Percentiles rank a stretch among this genome's conserved stretches.
Conservation (phyloP, 2,888 invertebrate species). For the Penaeus monodon region DNA sequence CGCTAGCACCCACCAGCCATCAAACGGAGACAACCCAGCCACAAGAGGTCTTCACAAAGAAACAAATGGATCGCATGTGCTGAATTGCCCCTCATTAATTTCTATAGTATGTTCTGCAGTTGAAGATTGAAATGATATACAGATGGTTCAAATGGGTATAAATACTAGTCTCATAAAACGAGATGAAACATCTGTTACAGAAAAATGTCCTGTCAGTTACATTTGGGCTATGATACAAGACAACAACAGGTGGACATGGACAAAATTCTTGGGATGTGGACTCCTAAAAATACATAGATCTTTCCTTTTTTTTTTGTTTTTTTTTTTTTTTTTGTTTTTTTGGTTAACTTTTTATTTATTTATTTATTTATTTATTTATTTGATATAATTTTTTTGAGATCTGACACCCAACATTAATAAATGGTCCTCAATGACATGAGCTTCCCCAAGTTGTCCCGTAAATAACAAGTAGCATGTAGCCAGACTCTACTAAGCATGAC, state of each 20-base stretch:
- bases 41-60: conserved; percentile 61
- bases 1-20: conserved; percentile 50
- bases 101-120: conserved; percentile 56
- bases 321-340: no score
- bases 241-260: conserved; percentile 58
- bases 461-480: conserved; percentile 54
- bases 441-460: conserved; percentile 37
- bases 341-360: no score
- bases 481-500: conserved; percentile 55
- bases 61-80: conserved; percentile 62
- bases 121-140: conserved; percentile 23
- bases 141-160: conserved; percentile 32
- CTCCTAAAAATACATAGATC: no score
- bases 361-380: no score
- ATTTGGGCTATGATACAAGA: conserved; percentile 29
- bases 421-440: conserved; percentile 47
- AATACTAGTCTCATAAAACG: not conserved
- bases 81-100: conserved; percentile 45
- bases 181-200: conserved; percentile 27
- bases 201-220: conserved; percentile 61
- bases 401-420: conserved; percentile 24
- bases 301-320: no score
- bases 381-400: not conserved
- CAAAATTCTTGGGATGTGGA: not conserved
- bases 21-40: conserved; percentile 52